Base-by-base conservation (phyloP, 37 sponge, comb jelly and placozoan species). In the Chondrilla cf. caribensis region DNA sequence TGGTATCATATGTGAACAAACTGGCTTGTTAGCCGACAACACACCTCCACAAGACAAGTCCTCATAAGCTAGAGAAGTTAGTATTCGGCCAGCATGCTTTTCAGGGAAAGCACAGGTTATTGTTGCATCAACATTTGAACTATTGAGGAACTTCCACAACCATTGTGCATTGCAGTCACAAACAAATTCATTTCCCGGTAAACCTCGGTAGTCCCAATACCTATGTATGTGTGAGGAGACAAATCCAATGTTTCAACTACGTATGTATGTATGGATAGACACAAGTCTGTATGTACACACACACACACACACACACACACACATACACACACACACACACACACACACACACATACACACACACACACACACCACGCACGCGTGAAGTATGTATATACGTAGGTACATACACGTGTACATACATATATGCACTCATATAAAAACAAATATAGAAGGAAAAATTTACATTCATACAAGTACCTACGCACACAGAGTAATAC, bases 111-210 rank as follows among this genome's bases (percentile, higher is more conserved):
- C 54, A 65, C 89, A 89, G 31, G 59, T 26, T 65, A 85, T 44
- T 14, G 83, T 58, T 11, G 78, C 43, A 19, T 55, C 38, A 18
- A 78, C 0, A 22, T n/a, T 19, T 0, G 47, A 58, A 18, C 76
- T 22, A n/a, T 18, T 73, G 60, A 84, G 33, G 60, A 70, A 84
- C 78, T 67, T 38, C 77, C 75, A 76, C 26, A 89, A 58, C 89
- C 89, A 89, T 21, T 80, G 70, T 0, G 89, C 76, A 73, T 71
- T 80, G 33, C 89, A 89, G 82, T 89, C 89, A 81, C 89, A 89
- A 25, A 62, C 40, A 3, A 85, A 47, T 11, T 42, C 39, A 37
- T 77, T 77, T 36, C 58, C 79, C 11, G 76, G 76, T 11, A 40
- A 2, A 40, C 43, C 43, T n/a, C 2, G 44, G 44, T 39, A 73